These are phyloP conservation scores for Gobio gobio DNA, from an alignment of 2,113 vertebrate species.

Conservation along the genomic window DNA sequence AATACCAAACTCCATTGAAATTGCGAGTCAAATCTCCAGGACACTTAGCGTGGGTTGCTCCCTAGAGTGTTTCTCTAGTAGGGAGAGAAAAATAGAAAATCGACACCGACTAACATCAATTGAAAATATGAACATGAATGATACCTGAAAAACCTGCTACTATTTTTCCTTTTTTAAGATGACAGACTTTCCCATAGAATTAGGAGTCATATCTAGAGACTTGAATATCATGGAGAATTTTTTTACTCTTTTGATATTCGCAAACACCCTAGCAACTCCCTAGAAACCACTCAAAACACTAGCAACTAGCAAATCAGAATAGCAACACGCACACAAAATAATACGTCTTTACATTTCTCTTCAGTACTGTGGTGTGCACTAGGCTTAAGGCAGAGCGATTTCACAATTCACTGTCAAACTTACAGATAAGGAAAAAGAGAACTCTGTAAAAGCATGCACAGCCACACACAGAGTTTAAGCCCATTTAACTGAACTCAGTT, in stretches of 20 bases:
- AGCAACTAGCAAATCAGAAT: neutral
- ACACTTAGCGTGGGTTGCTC: no score
- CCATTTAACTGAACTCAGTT: slow-evolving; percentile 20
- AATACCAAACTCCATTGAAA: no score
- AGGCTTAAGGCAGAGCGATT: neutral
- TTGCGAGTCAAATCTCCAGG: no score
- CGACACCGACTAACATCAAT: neutral
- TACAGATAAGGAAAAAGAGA: neutral
- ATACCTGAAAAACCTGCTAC: neutral
- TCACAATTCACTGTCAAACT: neutral
- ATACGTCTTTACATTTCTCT: neutral
- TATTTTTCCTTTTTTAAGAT: neutral
- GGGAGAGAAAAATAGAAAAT: neutral
- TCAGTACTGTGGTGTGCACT: neutral
- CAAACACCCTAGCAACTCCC: no score
- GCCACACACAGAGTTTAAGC: slow-evolving; percentile 2
- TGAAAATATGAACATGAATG: neutral
- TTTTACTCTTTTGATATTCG: no score
- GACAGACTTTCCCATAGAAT: neutral
- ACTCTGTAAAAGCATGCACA: slow-evolving; percentile 3
- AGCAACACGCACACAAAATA: neutral
- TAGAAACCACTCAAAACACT: no score
- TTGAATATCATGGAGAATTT: neutral
- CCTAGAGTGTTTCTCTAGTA: no score
- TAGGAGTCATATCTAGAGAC: neutral